These are phyloP conservation scores for Drosophila persimilis DNA, from an alignment of 1,140 invertebrate genomes.

Conservation along the genomic window DNA sequence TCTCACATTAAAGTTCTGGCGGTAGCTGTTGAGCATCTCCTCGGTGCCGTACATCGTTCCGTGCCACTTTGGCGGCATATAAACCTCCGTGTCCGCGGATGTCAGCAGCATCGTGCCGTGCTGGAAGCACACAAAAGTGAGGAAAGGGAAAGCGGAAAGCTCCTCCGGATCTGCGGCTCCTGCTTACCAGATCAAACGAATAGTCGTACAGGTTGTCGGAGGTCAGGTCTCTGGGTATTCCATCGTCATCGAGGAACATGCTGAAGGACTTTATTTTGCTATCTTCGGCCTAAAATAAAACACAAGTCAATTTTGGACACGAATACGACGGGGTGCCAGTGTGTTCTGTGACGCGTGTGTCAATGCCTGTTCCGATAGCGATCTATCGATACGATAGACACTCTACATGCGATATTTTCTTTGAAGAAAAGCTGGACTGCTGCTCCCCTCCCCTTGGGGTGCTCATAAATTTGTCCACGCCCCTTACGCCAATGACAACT, in stretches of 20 bases:
- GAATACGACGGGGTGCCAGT: background rate
- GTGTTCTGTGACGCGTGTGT: no score
- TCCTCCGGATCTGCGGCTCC: no score
- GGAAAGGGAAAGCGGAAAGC: background rate
- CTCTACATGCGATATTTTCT: background rate
- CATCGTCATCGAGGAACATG: slow-evolving; percentile 57
- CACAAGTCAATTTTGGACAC: slow-evolving; percentile 7
- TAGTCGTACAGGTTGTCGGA: slow-evolving; percentile 43
- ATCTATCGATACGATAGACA: no score
- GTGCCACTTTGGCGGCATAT: slow-evolving; percentile 54
- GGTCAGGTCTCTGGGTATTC: slow-evolving; percentile 56
- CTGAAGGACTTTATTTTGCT: background rate
- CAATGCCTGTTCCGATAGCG: no score
- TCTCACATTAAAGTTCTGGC: slow-evolving; percentile 47
- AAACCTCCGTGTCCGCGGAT: slow-evolving; percentile 49
- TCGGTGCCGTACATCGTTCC: slow-evolving; percentile 64
- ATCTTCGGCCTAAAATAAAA: background rate
- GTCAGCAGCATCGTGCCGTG: slow-evolving; percentile 56
- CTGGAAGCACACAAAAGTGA: background rate
- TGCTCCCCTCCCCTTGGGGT: slow-evolving; percentile 1
- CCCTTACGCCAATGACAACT: slow-evolving; percentile 71
- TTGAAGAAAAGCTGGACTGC: background rate
- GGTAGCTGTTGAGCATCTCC: slow-evolving; percentile 38
- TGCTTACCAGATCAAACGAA: slow-evolving; percentile 47
- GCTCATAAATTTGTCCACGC: slow-evolving; percentile 62